A percentile compares a stretch with the other conserved stretches of the same genome.
Evolutionary conservation across 2,797 vertebrate genomes (phyloP).

Genomic region (Poecilia gillii): DNA sequence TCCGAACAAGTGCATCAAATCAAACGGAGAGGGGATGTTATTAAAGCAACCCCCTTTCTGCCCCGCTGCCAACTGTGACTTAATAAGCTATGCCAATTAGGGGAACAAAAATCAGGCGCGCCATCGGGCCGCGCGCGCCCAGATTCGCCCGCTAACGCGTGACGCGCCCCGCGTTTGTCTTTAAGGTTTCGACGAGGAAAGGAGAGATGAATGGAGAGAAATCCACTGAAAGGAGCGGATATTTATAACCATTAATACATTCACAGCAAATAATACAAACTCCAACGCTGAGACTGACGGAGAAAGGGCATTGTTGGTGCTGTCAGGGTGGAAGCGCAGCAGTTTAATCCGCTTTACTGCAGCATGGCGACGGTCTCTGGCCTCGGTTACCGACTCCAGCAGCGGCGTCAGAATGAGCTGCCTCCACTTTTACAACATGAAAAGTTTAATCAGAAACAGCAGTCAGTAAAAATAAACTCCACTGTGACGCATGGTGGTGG

Average conservation of each 20-base stretch:
- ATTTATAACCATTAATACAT: slow-evolving; percentile 13
- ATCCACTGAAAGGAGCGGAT: neutral
- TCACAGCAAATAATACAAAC: slow-evolving; percentile 1
- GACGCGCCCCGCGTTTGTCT: slow-evolving; percentile 43
- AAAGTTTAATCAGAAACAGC: no score
- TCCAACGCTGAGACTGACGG: neutral
- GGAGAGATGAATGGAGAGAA: slow-evolving; percentile 28
- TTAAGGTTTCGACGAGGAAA: slow-evolving; percentile 28
- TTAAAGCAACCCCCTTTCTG: slow-evolving; percentile 72
- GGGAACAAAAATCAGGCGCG: slow-evolving; percentile 77
- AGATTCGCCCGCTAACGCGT: slow-evolving; percentile 70
- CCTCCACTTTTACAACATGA: no score
- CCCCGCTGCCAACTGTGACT: slow-evolving; percentile 76
- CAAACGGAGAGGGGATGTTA: slow-evolving; percentile 77
- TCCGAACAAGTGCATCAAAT: slow-evolving; percentile 78
- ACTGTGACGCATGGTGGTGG: neutral
- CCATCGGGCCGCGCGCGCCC: slow-evolving; percentile 73
- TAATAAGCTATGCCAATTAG: slow-evolving; percentile 82
- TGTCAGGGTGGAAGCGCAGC: neutral
- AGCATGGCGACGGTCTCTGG: neutral
- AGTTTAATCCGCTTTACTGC: neutral
- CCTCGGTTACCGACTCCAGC: neutral
- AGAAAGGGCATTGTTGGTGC: neutral
- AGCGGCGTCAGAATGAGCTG: no score
- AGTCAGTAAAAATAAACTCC: neutral